Evolutionary conservation across 2,888 invertebrate species (phyloP), one percentile per base, ranked within the genome.

Genomic region (Anagyrus pseudococci): DNA sequence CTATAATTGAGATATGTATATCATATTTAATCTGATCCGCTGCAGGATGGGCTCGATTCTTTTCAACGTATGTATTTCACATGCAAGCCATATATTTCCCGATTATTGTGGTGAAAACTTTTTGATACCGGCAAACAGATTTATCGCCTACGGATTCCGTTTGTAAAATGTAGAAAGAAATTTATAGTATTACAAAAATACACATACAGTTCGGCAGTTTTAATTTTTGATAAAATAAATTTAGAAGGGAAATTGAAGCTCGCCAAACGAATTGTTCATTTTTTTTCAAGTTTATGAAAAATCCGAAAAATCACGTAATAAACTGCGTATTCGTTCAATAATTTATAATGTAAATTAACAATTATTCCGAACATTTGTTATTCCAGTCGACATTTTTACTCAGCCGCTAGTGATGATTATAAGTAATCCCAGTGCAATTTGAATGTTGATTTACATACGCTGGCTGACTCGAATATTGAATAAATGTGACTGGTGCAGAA

Each of bases 371-470:
- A 3, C 19, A 20, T 19, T n/a, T 49, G 2, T 3, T 3, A 6
- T 29, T 4, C 26, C 6, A 19, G 10, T 17, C 2, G 7, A 19
- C 15, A 3, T 49, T 49, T 49, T 19, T 17, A 29, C 20, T 26
- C 22, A 8, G 6, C 2, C 15, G 17, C n/a, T 3, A 53, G n/a
- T 17, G 41, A 50, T 43, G 53, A 59, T 53, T 47, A 46, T 53
- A 40, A 58, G 22, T 37, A 53, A 47, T 59, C 20, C 41, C 17
- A 23, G 10, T n/a, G 50, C 50, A 50, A 50, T 50, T 58, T 49
- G 26, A 50, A 43, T 33, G 49, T 58, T 50, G 50, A 58, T 50
- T 50, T 58, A 58, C 43, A 50, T 50, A 50, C 8, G 25, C 33
- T 19, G 19, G 20, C 20, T 53, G 26, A 53, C 25, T 37, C 23